These are phyloP conservation scores for Zootermopsis nevadensis DNA, from an alignment of 2,888 invertebrate species.

Conservation along the genomic window DNA sequence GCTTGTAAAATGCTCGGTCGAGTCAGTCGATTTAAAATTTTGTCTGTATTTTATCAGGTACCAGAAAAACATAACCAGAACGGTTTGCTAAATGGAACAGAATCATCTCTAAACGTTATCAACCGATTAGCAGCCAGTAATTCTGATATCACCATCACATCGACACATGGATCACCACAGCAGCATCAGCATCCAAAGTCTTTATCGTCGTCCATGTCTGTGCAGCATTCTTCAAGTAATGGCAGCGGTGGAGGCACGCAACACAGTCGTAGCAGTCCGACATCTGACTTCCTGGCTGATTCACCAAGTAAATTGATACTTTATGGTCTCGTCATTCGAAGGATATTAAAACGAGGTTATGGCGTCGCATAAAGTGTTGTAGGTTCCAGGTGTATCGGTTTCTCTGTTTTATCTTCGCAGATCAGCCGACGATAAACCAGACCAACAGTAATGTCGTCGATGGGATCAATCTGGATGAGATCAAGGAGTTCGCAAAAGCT, in stretches of 20 bases:
- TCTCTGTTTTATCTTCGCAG: slow-evolving; percentile 63
- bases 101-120: slow-evolving; percentile 67
- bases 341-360: no score
- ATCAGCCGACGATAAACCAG: slow-evolving; percentile 93
- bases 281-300: slow-evolving; percentile 75
- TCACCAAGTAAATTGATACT: slow-evolving; percentile 79
- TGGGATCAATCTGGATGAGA: slow-evolving; percentile 96
- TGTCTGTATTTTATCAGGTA: slow-evolving; percentile 36
- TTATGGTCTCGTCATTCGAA: background rate
- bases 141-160: slow-evolving; percentile 84
- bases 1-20: background rate
- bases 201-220: slow-evolving; percentile 18
- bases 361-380: no score
- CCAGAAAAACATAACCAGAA: slow-evolving; percentile 50
- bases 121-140: slow-evolving; percentile 79
- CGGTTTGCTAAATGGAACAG: slow-evolving; percentile 49
- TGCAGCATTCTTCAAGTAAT: slow-evolving; percentile 36
- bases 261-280: slow-evolving; percentile 48
- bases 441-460: slow-evolving; percentile 94
- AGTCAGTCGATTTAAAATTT: background rate
- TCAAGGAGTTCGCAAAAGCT: slow-evolving; percentile 97
- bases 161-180: slow-evolving; percentile 66
- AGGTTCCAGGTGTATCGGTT: background rate
- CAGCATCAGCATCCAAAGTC: slow-evolving; percentile 53
- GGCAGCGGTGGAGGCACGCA: slow-evolving; percentile 45